Evolutionary conservation across 2,888 invertebrate genomes (phyloP).

Genomic region (Drosophila multiciliata): DNA sequence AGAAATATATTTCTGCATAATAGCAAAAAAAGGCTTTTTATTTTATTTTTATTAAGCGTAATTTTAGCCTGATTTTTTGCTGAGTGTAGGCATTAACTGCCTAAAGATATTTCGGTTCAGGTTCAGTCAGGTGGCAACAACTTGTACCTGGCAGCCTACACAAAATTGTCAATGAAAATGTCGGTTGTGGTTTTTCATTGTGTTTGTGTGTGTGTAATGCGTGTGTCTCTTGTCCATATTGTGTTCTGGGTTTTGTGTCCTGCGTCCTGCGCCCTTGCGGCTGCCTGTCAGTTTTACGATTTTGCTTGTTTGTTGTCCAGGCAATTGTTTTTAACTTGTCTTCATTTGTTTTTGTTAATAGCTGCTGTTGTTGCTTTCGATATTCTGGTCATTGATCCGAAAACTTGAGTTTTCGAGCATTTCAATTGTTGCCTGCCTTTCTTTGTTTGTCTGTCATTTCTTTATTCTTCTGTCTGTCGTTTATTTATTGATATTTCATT

Average conservation of each 20-base stretch:
- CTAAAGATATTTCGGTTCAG: conserved; percentile 27
- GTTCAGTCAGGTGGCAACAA: conserved; percentile 46
- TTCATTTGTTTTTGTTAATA: conserved; percentile 32
- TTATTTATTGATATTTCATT: conserved; percentile 54
- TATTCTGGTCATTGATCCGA: conserved; percentile 52
- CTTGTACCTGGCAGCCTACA: conserved; percentile 17
- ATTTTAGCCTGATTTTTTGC: neutral
- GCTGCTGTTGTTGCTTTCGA: conserved; percentile 25
- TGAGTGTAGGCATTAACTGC: conserved; percentile 1
- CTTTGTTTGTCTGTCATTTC: neutral
- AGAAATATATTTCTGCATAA: no score
- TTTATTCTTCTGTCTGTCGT: conserved; percentile 7
- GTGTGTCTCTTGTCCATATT: neutral
- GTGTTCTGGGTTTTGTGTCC: conserved; percentile 3
- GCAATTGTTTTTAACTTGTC: conserved; percentile 59
- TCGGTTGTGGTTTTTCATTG: neutral
- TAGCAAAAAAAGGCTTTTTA: neutral
- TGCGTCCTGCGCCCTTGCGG: conserved; percentile 4
- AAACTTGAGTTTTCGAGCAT: conserved; percentile 14
- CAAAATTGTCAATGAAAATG: conserved; percentile 51
- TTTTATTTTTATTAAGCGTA: no score
- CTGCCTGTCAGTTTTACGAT: conserved; percentile 27
- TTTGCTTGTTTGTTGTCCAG: conserved; percentile 27
- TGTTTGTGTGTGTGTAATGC: neutral
- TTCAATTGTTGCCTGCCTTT: conserved; percentile 16